These are phyloP conservation scores for Thyatira batis DNA, from an alignment of 2,888 invertebrate genomes.

Conservation along the genomic window DNA sequence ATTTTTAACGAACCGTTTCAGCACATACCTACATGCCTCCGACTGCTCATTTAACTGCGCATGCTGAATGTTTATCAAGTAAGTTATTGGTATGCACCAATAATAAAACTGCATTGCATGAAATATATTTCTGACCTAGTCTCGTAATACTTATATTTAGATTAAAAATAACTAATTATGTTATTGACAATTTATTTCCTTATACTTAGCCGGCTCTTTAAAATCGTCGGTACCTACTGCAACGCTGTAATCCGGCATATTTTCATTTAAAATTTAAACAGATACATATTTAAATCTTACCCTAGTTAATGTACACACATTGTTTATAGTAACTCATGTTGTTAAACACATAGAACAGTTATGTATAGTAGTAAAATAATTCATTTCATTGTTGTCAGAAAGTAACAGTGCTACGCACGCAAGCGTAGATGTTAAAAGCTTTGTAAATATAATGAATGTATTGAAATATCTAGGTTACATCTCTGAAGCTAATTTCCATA, in stretches of 20 bases:
- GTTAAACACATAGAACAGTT: background rate
- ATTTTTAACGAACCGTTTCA: conserved; percentile 58
- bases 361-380: background rate
- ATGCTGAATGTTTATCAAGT: conserved; percentile 20
- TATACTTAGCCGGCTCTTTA: no score
- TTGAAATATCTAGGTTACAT: background rate
- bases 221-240: no score
- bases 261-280: background rate
- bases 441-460: background rate
- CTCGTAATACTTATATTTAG: background rate
- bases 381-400: background rate
- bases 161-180: background rate
- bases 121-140: background rate
- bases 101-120: conserved; percentile 10
- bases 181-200: background rate
- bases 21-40: conserved; percentile 29
- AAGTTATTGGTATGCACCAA: conserved; percentile 22
- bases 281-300: background rate
- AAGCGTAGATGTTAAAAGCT: background rate
- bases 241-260: background rate
- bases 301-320: background rate
- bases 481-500: background rate
- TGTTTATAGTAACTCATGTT: background rate
- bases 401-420: background rate
- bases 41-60: conserved; percentile 18